Percentiles rank a stretch among this genome's conserved stretches.
Conservation (phyloP, 2,888 invertebrate species). For the Argyresthia albistria region DNA sequence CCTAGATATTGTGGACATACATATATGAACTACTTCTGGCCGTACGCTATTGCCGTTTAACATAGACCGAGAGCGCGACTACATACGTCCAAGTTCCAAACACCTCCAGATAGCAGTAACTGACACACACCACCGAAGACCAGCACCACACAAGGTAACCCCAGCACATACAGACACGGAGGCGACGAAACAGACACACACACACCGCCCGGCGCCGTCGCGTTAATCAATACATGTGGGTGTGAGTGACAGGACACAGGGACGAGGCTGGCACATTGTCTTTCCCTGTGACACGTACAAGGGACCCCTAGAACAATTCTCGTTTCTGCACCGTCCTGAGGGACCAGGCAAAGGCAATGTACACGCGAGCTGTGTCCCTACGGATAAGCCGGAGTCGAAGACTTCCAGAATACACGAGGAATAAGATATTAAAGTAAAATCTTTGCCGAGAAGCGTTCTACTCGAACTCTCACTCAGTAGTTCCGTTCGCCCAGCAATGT, state of each 20-base stretch:
- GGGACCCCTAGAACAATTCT: conserved; percentile 29
- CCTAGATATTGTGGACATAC: conserved; percentile 66
- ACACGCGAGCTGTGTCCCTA: conserved; percentile 42
- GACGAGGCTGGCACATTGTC: neutral
- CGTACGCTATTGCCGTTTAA: conserved; percentile 56
- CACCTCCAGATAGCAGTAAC: conserved; percentile 16
- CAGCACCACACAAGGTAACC: conserved; percentile 47
- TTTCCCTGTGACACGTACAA: conserved; percentile 16
- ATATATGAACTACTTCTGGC: conserved; percentile 59
- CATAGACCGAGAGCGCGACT: conserved; percentile 26
- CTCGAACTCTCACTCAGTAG: conserved; percentile 73
- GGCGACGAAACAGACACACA: conserved; percentile 31
- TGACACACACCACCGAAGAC: conserved; percentile 57
- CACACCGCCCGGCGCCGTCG: conserved; percentile 65
- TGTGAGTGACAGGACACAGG: conserved; percentile 66
- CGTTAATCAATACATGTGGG: conserved; percentile 78
- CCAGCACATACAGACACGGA: conserved; percentile 31
- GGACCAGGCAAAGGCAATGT: conserved; percentile 59
- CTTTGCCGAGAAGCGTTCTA: conserved; percentile 66
- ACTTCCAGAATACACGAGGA: conserved; percentile 56
- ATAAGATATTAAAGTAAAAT: conserved; percentile 40
- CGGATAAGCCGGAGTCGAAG: conserved; percentile 55
- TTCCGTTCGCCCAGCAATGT: conserved; percentile 74
- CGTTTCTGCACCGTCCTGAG: conserved; percentile 20
- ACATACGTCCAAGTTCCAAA: neutral